phyloP scores from a whole-genome alignment of 2,113 vertebrate species.

The Vulpes ferrilata region DNA sequence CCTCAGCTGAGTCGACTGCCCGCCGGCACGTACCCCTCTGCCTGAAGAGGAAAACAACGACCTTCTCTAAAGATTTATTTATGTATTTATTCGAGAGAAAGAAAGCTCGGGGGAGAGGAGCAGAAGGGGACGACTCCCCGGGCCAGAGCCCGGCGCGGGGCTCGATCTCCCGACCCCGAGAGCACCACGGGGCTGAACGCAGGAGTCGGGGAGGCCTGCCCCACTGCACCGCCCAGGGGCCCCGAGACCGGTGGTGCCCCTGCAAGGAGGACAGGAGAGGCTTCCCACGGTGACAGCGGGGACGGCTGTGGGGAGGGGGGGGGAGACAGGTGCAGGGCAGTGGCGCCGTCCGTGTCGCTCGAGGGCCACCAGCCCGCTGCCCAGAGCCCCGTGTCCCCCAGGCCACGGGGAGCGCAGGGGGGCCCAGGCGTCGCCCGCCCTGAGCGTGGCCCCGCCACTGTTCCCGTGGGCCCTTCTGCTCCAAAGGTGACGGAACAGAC shows the following conservation, averaged over 20 bases:
- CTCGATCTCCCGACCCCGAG: background rate
- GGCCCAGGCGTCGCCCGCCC: too few species aligned
- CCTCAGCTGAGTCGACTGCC: background rate
- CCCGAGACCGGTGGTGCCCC: too few species aligned
- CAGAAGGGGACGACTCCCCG: background rate
- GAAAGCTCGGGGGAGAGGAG: background rate
- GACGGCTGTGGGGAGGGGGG: too few species aligned
- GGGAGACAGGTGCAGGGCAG: too few species aligned
- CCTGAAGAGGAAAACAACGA: background rate
- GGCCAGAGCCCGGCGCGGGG: background rate
- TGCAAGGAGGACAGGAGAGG: too few species aligned
- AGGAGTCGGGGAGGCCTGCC: background rate
- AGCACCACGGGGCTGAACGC: background rate
- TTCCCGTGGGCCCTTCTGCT: too few species aligned
- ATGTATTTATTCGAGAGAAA: background rate
- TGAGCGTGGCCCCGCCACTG: too few species aligned
- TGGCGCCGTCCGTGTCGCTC: too few species aligned
- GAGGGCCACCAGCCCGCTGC: too few species aligned
- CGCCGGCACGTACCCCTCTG: background rate
- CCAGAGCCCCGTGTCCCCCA: too few species aligned
- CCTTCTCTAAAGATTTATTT: background rate
- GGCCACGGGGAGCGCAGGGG: too few species aligned
- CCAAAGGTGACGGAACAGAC: constrained; percentile 21
- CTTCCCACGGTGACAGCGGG: too few species aligned
- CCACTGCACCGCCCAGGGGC: background rate